phyloP scores from a whole-genome alignment of 2,888 invertebrate genomes.

The Idaea dimidiata region DNA sequence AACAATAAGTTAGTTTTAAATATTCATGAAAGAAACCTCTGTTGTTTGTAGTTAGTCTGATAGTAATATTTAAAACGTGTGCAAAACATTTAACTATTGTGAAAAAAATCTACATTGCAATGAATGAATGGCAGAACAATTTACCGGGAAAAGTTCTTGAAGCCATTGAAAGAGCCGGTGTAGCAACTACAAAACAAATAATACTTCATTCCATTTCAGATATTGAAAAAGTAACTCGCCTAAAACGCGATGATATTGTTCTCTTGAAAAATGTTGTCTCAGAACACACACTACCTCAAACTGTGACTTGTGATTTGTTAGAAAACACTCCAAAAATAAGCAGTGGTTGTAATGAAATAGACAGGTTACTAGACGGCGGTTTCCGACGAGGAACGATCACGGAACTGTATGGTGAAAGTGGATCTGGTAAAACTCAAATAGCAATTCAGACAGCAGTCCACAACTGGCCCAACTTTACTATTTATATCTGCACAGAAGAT shows the following conservation, averaged over 20 bases:
- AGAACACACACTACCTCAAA: conserved; percentile 39
- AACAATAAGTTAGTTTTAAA: no score
- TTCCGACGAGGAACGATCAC: conserved; percentile 84
- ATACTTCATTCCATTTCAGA: conserved; percentile 56
- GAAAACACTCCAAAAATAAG: conserved; percentile 43
- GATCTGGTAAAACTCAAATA: conserved; percentile 90
- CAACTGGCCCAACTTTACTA: conserved; percentile 80
- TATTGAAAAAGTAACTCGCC: conserved; percentile 60
- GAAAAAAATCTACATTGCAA: conserved; percentile 6
- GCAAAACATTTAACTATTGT: background rate
- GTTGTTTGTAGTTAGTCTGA: background rate
- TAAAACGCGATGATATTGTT: conserved; percentile 52
- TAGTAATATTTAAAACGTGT: background rate
- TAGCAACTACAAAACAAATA: conserved; percentile 57
- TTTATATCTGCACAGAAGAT: conserved; percentile 90
- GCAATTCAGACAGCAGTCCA: conserved; percentile 86
- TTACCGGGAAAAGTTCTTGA: conserved; percentile 56
- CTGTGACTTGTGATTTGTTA: conserved; percentile 38
- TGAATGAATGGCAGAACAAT: conserved; percentile 27
- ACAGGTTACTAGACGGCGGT: conserved; percentile 84
- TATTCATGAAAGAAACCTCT: no score
- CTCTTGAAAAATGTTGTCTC: conserved; percentile 53
- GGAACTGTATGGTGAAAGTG: conserved; percentile 91
- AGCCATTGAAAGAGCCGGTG: conserved; percentile 51
- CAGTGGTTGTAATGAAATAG: conserved; percentile 82